Conservation (phyloP, 2,113 vertebrate species). For the Chiloscyllium plagiosum region DNA sequence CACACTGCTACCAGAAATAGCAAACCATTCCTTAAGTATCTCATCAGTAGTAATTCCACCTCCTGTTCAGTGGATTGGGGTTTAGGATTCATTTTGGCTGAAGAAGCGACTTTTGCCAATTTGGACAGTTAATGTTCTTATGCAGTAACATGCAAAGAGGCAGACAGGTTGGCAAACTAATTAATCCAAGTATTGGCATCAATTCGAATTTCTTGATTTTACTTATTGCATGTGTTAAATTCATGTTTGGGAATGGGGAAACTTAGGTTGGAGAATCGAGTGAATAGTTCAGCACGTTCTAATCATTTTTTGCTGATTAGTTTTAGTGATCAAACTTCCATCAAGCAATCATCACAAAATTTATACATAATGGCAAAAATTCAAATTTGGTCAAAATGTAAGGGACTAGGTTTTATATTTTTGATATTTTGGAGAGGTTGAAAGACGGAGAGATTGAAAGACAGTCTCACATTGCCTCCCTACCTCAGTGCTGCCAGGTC, state of each 20-base stretch:
- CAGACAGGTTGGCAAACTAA: not conserved
- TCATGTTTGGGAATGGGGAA: not conserved
- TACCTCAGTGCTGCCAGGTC: too few species aligned
- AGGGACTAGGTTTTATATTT: too few species aligned
- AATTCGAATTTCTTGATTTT: not conserved
- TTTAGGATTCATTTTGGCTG: not conserved
- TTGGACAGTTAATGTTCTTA: not conserved
- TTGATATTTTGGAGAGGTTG: too few species aligned
- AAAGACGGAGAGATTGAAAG: too few species aligned
- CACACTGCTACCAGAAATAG: not conserved
- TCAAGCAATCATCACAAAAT: not conserved
- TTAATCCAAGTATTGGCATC: not conserved
- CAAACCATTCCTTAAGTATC: not conserved
- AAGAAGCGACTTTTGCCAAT: not conserved
- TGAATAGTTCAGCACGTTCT: not conserved
- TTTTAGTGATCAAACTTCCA: not conserved
- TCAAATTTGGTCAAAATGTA: too few species aligned
- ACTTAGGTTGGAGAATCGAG: not conserved
- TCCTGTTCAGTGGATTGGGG: not conserved
- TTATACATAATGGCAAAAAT: too few species aligned
- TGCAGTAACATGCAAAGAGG: not conserved
- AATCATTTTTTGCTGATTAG: not conserved
- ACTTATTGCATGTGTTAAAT: not conserved
- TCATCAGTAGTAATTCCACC: conserved; percentile 8
- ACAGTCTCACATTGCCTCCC: too few species aligned